Evolutionary conservation across 2,797 vertebrate species (phyloP).

Genomic region (Eupleurogrammus muticus): DNA sequence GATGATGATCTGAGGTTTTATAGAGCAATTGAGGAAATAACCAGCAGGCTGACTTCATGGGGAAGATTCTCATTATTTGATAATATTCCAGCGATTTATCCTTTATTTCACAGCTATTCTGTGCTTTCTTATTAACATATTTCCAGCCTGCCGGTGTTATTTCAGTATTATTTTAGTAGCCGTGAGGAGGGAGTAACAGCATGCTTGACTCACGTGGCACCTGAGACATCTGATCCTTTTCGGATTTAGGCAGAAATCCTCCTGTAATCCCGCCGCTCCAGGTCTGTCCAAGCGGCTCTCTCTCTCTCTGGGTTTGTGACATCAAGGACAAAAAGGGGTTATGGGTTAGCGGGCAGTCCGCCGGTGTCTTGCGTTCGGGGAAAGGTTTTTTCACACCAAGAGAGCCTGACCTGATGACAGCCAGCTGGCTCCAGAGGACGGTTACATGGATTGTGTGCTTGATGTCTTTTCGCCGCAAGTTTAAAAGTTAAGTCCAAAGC

Average conservation of each 20-base stretch:
- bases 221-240: constrained; percentile 70
- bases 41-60: neutral
- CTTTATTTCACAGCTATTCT: neutral
- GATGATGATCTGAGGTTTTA: neutral
- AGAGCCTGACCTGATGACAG: constrained; percentile 65
- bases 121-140: neutral
- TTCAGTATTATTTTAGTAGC: neutral
- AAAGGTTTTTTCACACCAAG: neutral
- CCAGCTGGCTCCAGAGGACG: constrained; percentile 76
- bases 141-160: neutral
- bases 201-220: constrained; percentile 58
- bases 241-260: constrained; percentile 81
- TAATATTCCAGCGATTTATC: neutral
- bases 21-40: neutral
- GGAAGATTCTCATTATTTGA: neutral
- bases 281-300: constrained; percentile 42
- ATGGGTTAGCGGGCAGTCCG: constrained; percentile 34
- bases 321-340: constrained; percentile 3
- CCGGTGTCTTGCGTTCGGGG: too few relatives aligned
- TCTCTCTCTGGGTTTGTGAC: constrained; percentile 24
- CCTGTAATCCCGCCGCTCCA: constrained; percentile 75
- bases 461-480: constrained; percentile 79
- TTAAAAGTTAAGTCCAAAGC: constrained; percentile 80
- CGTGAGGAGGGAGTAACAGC: too few relatives aligned
- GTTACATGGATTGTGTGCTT: constrained; percentile 80